Conservation (phyloP, 2,888 invertebrate genomes). For the Globia sparganii region DNA sequence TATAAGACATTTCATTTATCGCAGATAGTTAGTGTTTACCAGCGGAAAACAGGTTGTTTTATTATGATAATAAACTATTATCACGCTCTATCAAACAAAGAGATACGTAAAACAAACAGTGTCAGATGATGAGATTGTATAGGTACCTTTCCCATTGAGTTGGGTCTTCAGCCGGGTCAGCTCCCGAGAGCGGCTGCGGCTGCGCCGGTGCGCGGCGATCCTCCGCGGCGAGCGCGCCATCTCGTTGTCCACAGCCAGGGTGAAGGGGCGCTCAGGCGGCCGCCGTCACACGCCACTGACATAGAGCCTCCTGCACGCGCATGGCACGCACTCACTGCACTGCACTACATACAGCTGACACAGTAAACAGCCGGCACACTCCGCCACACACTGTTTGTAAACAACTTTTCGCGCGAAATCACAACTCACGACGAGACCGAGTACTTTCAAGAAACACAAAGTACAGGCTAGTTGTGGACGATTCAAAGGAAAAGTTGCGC, state of each 20-base stretch:
- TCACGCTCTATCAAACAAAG: constrained; percentile 44
- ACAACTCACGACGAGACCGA: constrained; percentile 50
- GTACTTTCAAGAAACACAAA: constrained; percentile 51
- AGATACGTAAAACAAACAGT: constrained; percentile 39
- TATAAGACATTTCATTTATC: constrained; percentile 26
- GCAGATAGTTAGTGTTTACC: constrained; percentile 35
- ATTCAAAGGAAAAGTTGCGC: constrained; percentile 52
- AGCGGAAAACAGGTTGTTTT: constrained; percentile 45
- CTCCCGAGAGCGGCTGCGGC: constrained; percentile 83
- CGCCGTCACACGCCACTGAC: constrained; percentile 29
- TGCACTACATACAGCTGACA: constrained; percentile 58
- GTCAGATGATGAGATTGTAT: constrained; percentile 30
- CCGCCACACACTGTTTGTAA: constrained; percentile 65
- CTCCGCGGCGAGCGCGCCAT: constrained; percentile 88
- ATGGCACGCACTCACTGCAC: constrained; percentile 64
- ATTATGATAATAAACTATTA: constrained; percentile 58
- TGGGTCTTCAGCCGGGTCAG: constrained; percentile 82
- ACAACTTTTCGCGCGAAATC: constrained; percentile 62
- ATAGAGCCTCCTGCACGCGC: constrained; percentile 35
- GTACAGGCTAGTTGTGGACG: constrained; percentile 49
- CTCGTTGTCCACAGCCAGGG: constrained; percentile 52
- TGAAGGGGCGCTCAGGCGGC: constrained; percentile 50
- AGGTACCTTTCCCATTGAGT: constrained; percentile 84
- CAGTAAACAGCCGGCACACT: constrained; percentile 47
- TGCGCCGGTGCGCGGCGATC: constrained; percentile 81